A percentile compares a stretch with the other conserved stretches of the same genome.
phyloP scores from a whole-genome alignment of 2,888 invertebrate genomes.

The Cheilosia impressa region DNA sequence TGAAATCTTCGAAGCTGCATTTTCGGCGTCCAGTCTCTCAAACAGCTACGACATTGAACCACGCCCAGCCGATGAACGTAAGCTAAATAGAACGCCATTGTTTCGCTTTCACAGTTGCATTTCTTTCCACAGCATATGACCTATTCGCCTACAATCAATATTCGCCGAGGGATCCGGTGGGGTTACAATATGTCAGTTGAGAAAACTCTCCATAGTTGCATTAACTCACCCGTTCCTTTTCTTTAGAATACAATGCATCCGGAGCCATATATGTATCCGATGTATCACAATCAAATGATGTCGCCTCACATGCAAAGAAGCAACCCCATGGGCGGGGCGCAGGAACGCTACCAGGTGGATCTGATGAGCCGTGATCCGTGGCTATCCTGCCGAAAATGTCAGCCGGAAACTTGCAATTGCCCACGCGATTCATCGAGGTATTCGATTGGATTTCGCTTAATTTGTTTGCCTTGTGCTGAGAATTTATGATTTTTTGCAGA shows the following conservation, averaged over 20 bases:
- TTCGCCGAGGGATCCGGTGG: conserved; percentile 55
- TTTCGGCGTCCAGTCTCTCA: conserved; percentile 76
- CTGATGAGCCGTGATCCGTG: conserved; percentile 71
- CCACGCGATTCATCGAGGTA: conserved; percentile 51
- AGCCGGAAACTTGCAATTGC: conserved; percentile 72
- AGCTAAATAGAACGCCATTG: conserved; percentile 70
- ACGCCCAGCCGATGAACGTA: conserved; percentile 73
- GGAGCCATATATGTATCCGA: conserved; percentile 56
- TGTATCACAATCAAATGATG: conserved; percentile 58
- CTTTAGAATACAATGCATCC: conserved; percentile 63
- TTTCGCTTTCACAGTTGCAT: conserved; percentile 8
- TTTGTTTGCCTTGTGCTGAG: neutral
- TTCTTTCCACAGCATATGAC: conserved; percentile 53
- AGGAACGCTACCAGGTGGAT: conserved; percentile 72
- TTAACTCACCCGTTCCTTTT: conserved; percentile 25
- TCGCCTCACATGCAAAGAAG: conserved; percentile 55
- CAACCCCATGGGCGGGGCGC: conserved; percentile 54
- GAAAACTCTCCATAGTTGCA: neutral
- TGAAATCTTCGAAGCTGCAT: conserved; percentile 76
- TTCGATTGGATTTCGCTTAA: neutral
- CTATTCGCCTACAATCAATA: conserved; percentile 69
- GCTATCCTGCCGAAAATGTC: conserved; percentile 75
- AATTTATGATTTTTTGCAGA: conserved; percentile 9
- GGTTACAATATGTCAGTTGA: conserved; percentile 67
- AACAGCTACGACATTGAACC: conserved; percentile 58